Percentiles rank a stretch among this genome's conserved stretches.
phyloP scores from a whole-genome alignment of 2,888 invertebrate species.

The Alviniconcha strummeri region DNA sequence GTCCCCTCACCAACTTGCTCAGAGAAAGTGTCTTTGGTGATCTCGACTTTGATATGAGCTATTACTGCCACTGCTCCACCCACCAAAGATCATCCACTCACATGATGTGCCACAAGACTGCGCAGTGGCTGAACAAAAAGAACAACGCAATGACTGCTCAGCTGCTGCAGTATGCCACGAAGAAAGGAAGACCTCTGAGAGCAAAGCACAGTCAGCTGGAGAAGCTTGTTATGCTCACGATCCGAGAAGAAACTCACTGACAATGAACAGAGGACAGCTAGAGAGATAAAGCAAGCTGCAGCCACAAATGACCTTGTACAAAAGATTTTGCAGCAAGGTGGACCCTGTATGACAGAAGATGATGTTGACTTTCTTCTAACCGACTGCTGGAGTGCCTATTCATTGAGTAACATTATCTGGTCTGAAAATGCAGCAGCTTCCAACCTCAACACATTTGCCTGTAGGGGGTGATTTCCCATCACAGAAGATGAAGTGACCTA shows the following conservation, averaged over 20 bases:
- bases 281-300: conserved; percentile 1
- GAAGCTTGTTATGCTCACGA: background rate
- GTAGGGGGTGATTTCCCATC: background rate
- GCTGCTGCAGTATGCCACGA: conserved; percentile 4
- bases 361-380: background rate
- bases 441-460: too few species aligned
- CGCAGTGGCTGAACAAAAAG: conserved; percentile 10
- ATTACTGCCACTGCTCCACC: background rate
- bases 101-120: conserved; percentile 19
- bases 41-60: conserved; percentile 20
- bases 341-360: background rate
- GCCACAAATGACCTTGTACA: background rate
- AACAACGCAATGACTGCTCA: background rate
- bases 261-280: conserved; percentile 1
- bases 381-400: too few species aligned
- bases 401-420: too few species aligned
- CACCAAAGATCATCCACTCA: background rate
- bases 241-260: background rate
- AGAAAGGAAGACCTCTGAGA: background rate
- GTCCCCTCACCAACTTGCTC: conserved; percentile 20
- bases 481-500: conserved; percentile 45
- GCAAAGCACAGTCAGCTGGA: background rate
- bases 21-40: conserved; percentile 27
- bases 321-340: background rate
- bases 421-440: too few species aligned